Evolutionary conservation across 2,113 vertebrate genomes (phyloP).

Genomic region (Corvus cornix): DNA sequence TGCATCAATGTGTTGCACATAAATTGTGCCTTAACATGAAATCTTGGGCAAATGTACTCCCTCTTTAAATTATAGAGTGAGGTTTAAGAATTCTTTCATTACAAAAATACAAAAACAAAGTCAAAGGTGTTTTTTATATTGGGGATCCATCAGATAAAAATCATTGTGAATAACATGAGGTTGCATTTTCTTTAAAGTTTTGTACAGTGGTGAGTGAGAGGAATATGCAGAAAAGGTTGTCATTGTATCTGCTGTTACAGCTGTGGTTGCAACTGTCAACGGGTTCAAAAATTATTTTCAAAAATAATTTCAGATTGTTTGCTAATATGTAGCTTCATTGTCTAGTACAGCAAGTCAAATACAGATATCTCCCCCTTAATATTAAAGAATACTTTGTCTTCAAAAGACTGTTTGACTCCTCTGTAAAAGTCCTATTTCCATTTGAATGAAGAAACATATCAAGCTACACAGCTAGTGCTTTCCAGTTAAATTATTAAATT

Average conservation of each 20-base stretch:
- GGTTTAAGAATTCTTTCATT: background rate
- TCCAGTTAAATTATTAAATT: background rate
- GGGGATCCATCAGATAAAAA: background rate
- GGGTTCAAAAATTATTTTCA: background rate
- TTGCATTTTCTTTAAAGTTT: background rate
- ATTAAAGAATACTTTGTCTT: constrained; percentile 21
- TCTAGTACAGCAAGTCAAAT: background rate
- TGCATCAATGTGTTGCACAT: background rate
- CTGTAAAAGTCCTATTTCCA: background rate
- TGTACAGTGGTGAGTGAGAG: background rate
- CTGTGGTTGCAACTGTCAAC: background rate
- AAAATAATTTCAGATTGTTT: background rate
- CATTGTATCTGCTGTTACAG: background rate
- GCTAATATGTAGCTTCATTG: background rate
- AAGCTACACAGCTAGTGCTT: background rate
- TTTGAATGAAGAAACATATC: background rate
- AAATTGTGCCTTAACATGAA: constrained; percentile 33
- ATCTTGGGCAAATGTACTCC: background rate
- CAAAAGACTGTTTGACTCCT: background rate
- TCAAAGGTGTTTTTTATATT: background rate
- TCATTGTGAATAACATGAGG: background rate
- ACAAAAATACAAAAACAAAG: background rate
- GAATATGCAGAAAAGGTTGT: background rate
- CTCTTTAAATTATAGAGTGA: background rate
- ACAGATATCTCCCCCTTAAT: background rate